Evolutionary conservation across 2,888 invertebrate species (phyloP), one percentile per base, ranked within the genome.

Genomic region (Trissolcus brochymenae): DNA sequence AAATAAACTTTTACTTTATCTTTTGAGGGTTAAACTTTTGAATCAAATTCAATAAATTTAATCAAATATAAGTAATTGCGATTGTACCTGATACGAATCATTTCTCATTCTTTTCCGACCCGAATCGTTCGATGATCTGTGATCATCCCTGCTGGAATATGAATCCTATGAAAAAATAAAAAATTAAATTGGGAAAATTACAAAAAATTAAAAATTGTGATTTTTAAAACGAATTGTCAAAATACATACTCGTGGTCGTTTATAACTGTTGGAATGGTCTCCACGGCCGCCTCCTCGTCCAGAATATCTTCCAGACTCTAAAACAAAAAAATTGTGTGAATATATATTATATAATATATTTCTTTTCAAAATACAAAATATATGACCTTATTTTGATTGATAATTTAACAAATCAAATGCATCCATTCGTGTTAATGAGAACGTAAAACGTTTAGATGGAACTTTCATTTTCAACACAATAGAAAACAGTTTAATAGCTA

Each of bases 1-100:
- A 35, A 35, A 7, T 35, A 35, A 35, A 46, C 35, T 35, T 35
- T 35, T 35, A 11, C 35, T 35, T 9, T 35, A 11, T 7, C 35
- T 7, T 6, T 35, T 11, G 2, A 35, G 9, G 35, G 2, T 35
- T 1, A 9, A 35, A 35, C 6, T 35, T 35, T 35, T 35, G 7
- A 1, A 35, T 35, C 9, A 1, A 35, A 35, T 35, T 35, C 11
- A 11, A 35, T 35, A 3, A 9, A 7, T 1, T 35, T 7, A 35
- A 11, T 35, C 9, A 1, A 35, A 11, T 35, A 35, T 35, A 25
- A 25, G 6, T 35, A 35, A 35, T 11, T 9, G 9, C 6, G 9
- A 35, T 35, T 54, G 56, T 88, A 88, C 88, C 87, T 88, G 88
- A 71, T 88, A 88, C 13, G 88, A 88, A 75, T 88, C 88, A 29